Evolutionary conservation across 1,140 invertebrate species (phyloP).

Genomic region (Drosophila lini): DNA sequence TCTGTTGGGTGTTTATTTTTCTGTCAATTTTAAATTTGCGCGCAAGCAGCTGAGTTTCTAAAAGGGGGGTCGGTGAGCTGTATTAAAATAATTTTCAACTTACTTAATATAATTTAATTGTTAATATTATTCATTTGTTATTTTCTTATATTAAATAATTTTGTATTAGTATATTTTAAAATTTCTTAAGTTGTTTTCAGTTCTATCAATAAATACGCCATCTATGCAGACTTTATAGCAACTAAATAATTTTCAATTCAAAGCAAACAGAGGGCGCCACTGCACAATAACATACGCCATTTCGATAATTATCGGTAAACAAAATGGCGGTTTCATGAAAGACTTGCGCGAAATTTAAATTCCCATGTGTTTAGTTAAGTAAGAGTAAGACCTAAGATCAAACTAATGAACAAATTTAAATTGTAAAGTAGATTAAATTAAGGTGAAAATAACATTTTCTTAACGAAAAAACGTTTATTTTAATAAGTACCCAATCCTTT

Average conservation of each 20-base stretch:
- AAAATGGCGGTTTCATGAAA: not conserved
- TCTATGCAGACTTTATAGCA: not conserved
- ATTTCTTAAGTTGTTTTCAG: not conserved
- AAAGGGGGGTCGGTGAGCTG: not conserved
- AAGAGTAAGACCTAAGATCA: not conserved
- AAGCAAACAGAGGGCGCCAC: not conserved
- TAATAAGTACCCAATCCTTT: too few species aligned
- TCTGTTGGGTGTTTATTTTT: not conserved
- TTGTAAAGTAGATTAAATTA: not conserved
- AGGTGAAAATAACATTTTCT: not conserved
- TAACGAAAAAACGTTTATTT: not conserved
- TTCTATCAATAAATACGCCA: not conserved
- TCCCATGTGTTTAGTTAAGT: too few species aligned
- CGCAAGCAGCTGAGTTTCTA: not conserved
- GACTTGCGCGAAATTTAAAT: not conserved
- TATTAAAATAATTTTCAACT: not conserved
- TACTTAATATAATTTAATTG: too few species aligned
- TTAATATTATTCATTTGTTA: too few species aligned
- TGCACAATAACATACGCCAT: not conserved
- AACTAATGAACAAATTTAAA: not conserved
- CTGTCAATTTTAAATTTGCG: not conserved
- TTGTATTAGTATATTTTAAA: not conserved
- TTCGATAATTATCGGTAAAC: slow-evolving; percentile 3
- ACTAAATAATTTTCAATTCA: too few species aligned
- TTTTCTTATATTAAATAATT: not conserved